phyloP scores from a whole-genome alignment of 2,797 vertebrate genomes.

The Prunella strophiata region DNA sequence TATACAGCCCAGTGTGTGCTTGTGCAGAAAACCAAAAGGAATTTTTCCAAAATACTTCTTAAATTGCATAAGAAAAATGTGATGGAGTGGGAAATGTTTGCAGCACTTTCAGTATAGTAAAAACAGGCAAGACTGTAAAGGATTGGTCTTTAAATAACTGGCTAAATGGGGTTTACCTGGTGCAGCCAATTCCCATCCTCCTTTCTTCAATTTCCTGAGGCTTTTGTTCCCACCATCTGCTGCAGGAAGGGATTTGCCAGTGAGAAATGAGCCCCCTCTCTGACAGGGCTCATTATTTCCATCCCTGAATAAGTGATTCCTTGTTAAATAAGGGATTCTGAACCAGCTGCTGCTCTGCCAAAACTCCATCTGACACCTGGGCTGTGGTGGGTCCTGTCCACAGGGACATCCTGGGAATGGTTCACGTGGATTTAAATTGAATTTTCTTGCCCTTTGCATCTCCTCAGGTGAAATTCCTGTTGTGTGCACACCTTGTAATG shows the following conservation, averaged over 20 bases:
- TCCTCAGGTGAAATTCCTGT: neutral
- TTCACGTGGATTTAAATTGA: neutral
- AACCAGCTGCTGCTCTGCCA: neutral
- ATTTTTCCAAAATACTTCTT: neutral
- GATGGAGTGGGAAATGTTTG: neutral
- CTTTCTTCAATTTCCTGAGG: neutral
- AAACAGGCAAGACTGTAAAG: neutral
- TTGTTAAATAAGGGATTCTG: neutral
- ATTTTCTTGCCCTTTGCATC: neutral
- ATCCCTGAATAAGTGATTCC: neutral
- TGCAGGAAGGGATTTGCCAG: neutral
- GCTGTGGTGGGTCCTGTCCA: neutral
- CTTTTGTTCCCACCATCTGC: neutral
- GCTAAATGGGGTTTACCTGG: neutral
- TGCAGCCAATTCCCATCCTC: neutral
- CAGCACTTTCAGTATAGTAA: neutral
- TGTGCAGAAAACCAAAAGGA: neutral
- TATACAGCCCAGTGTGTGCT: neutral
- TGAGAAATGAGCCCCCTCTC: neutral
- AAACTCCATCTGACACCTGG: neutral
- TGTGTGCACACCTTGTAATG: fast-evolving
- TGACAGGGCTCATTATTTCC: neutral
- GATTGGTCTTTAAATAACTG: neutral
- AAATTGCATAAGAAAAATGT: neutral
- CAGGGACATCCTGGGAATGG: neutral